Evolutionary conservation across 2,113 vertebrate genomes (phyloP).

Genomic region (Lutjanus erythropterus): DNA sequence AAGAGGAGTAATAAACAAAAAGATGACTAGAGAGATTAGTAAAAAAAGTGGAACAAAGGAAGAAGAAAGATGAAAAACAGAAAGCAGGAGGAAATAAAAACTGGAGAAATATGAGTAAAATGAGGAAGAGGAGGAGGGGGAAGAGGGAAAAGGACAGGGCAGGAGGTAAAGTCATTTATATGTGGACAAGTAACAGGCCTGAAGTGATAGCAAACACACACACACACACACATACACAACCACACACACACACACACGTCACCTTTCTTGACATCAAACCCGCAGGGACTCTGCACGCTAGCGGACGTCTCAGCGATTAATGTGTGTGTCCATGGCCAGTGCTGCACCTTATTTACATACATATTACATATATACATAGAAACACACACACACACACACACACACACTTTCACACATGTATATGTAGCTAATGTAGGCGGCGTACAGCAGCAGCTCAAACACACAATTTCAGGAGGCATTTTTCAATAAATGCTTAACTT

Average conservation of each 20-base stretch:
- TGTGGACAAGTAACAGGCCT: slow-evolving; percentile 22
- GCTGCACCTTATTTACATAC: slow-evolving; percentile 79
- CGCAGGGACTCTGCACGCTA: slow-evolving; percentile 37
- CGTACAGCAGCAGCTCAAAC: slow-evolving; percentile 31
- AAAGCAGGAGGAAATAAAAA: not conserved
- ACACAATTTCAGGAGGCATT: slow-evolving; percentile 34
- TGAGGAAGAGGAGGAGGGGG: slow-evolving; percentile 6
- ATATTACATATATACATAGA: slow-evolving; percentile 75
- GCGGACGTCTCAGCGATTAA: slow-evolving; percentile 58
- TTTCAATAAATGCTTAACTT: slow-evolving; percentile 53
- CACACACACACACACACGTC: slow-evolving; percentile 41
- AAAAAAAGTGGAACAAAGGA: not conserved
- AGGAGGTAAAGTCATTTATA: slow-evolving; percentile 61
- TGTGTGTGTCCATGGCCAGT: slow-evolving; percentile 56
- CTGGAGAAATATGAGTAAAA: not conserved
- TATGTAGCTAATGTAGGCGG: not conserved
- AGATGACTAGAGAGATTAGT: not conserved
- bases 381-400: slow-evolving; percentile 34
- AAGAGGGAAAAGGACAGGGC: slow-evolving; percentile 12
- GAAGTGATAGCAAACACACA: not conserved
- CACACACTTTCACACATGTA: not conserved
- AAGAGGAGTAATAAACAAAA: not conserved
- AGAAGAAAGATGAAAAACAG: slow-evolving; percentile 1
- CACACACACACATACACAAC: slow-evolving; percentile 27
- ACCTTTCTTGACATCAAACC: slow-evolving; percentile 58